Percentiles rank a stretch among this genome's conserved stretches.
Conservation (phyloP, 2,113 vertebrate species). For the Procapra przewalskii region DNA sequence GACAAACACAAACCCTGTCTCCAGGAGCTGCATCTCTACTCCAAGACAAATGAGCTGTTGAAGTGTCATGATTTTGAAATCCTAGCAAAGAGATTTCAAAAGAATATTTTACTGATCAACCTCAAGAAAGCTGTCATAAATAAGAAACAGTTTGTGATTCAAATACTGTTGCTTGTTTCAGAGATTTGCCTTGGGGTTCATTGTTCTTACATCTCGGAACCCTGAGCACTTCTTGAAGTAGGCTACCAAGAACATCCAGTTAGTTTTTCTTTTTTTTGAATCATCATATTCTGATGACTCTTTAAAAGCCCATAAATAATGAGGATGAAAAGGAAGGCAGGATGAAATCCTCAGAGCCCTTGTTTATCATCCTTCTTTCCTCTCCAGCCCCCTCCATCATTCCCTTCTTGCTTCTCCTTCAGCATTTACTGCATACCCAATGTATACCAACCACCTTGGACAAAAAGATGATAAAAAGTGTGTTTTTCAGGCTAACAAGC, state of each 20-base stretch:
- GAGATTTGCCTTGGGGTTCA: not conserved
- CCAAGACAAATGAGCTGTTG: constrained; percentile 57
- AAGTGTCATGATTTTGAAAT: constrained; percentile 54
- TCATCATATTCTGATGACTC: not conserved
- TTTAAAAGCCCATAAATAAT: not conserved
- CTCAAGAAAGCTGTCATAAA: constrained; percentile 14
- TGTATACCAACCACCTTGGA: not conserved
- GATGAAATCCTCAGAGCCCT: not conserved
- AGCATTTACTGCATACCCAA: not conserved
- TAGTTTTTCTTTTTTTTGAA: not conserved
- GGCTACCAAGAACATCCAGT: not conserved
- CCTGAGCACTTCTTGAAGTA: not conserved
- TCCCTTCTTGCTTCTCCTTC: not conserved
- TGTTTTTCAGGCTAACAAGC: not conserved
- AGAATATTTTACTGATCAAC: constrained; percentile 30
- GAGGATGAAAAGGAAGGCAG: not conserved
- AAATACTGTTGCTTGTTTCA: not conserved
- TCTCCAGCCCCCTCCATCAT: no score
- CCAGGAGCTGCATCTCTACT: constrained; percentile 24
- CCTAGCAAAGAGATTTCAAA: not conserved
- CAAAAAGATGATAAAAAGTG: not conserved
- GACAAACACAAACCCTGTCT: constrained; percentile 36
- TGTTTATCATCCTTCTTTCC: not conserved
- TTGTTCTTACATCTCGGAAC: not conserved
- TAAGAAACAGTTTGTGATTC: not conserved